Conservation (phyloP, 2,797 vertebrate genomes). For the Pelodytes ibericus region DNA sequence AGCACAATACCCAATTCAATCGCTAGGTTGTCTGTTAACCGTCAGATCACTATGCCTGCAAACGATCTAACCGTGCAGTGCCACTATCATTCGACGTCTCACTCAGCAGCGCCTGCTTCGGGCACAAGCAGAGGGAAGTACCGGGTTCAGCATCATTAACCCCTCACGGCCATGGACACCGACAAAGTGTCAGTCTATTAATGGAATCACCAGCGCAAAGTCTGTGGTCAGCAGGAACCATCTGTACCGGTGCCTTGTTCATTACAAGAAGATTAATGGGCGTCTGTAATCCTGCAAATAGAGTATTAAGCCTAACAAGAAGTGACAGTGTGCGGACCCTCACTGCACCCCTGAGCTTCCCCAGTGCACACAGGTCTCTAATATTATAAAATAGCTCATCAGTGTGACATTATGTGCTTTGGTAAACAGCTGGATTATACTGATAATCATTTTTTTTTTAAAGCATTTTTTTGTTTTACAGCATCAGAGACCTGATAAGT, state of each 20-base stretch:
- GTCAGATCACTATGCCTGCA: not conserved
- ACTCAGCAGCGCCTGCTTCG: conserved; percentile 40
- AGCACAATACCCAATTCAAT: not conserved
- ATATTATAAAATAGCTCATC: too few species aligned
- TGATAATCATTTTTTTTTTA: too few species aligned
- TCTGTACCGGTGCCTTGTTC: conserved; percentile 41
- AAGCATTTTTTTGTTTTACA: too few species aligned
- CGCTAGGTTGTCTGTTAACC: not conserved
- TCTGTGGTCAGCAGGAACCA: conserved; percentile 48
- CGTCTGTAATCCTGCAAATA: conserved; percentile 42
- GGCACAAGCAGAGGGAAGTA: conserved; percentile 42
- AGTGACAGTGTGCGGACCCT: conserved; percentile 34
- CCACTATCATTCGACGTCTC: conserved; percentile 36
- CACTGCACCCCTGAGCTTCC: conserved; percentile 13
- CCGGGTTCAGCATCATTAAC: conserved; percentile 43
- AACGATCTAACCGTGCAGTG: not conserved
- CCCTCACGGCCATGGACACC: conserved; percentile 26
- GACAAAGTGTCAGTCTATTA: conserved; percentile 18
- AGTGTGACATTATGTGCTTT: too few species aligned
- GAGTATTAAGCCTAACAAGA: conserved; percentile 42
- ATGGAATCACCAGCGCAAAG: conserved; percentile 26
- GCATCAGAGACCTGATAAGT: too few species aligned
- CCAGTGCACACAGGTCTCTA: not conserved
- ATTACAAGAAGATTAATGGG: conserved; percentile 53
- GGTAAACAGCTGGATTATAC: too few species aligned